These are phyloP conservation scores for Rhagoletis pomonella DNA, from an alignment of 1,140 invertebrate genomes.

Conservation along the genomic window DNA sequence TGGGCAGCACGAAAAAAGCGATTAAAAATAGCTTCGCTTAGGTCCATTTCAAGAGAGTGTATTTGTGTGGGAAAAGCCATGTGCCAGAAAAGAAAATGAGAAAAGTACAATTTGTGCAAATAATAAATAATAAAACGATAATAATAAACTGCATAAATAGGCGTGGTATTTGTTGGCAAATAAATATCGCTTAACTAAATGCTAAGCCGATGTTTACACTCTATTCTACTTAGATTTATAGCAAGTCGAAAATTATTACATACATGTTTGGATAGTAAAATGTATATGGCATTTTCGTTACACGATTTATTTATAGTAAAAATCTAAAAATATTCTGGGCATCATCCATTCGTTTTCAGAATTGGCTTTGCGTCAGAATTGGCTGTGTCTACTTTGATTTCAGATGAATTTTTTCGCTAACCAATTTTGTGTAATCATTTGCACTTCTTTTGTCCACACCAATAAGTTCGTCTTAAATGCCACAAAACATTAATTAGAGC, in stretches of 20 bases:
- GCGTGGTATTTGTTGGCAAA: no score
- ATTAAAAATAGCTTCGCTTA: not conserved
- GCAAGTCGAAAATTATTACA: no score
- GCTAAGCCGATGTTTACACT: no score
- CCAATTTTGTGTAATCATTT: not conserved
- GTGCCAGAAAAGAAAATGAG: not conserved
- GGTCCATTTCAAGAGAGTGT: not conserved
- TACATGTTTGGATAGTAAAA: no score
- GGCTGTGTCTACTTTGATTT: not conserved
- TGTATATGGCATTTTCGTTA: no score
- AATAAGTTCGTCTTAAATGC: conserved; percentile 8
- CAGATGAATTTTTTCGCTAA: not conserved
- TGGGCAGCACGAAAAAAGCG: not conserved
- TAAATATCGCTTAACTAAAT: no score
- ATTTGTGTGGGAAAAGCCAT: not conserved
- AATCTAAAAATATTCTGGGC: not conserved
- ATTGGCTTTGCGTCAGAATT: not conserved
- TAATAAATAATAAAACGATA: conserved; percentile 2
- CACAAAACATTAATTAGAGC: conserved; percentile 14
- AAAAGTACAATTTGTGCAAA: not conserved
- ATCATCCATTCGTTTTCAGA: not conserved
- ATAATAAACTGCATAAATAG: not conserved
- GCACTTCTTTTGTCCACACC: not conserved
- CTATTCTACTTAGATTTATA: no score
- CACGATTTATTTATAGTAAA: not conserved